These are phyloP conservation scores for Cacoxenus indagator DNA, from an alignment of 2,888 invertebrate species.

Conservation along the genomic window DNA sequence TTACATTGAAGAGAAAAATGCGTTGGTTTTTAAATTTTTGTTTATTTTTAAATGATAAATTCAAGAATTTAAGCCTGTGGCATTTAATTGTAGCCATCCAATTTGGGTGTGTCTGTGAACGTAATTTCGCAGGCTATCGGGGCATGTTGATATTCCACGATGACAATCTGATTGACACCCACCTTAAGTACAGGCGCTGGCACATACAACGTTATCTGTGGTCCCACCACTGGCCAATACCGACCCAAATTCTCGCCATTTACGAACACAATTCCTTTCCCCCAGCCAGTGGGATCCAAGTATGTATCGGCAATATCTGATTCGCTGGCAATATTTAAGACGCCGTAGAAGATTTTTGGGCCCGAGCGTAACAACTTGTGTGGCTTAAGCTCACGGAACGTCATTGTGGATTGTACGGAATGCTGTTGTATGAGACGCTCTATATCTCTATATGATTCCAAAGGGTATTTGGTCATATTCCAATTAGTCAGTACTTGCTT, in stretches of 20 bases:
- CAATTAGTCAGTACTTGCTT: constrained; percentile 74
- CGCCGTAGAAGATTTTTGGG: constrained; percentile 74
- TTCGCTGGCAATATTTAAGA: constrained; percentile 61
- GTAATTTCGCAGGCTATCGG: constrained; percentile 65
- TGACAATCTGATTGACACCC: constrained; percentile 73
- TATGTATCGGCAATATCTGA: constrained; percentile 79
- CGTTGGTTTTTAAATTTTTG: no score
- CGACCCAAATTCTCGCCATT: constrained; percentile 90
- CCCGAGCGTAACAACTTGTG: constrained; percentile 62
- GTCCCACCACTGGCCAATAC: constrained; percentile 85
- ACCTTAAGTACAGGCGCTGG: constrained; percentile 80
- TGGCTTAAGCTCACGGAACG: constrained; percentile 37
- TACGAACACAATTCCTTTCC: constrained; percentile 86
- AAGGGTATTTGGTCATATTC: constrained; percentile 76
- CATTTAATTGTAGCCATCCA: constrained; percentile 49
- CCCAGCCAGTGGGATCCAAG: constrained; percentile 85
- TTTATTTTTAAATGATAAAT: neutral
- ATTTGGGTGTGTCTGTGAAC: constrained; percentile 68
- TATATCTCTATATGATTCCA: constrained; percentile 68
- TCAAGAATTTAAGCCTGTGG: neutral
- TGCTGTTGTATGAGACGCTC: constrained; percentile 51
- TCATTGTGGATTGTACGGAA: constrained; percentile 36
- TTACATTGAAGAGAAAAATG: neutral
- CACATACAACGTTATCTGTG: constrained; percentile 86
- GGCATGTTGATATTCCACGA: constrained; percentile 75